Evolutionary conservation across 2,888 invertebrate species (phyloP).

Genomic region (Imbricaverruca yamaguchii): DNA sequence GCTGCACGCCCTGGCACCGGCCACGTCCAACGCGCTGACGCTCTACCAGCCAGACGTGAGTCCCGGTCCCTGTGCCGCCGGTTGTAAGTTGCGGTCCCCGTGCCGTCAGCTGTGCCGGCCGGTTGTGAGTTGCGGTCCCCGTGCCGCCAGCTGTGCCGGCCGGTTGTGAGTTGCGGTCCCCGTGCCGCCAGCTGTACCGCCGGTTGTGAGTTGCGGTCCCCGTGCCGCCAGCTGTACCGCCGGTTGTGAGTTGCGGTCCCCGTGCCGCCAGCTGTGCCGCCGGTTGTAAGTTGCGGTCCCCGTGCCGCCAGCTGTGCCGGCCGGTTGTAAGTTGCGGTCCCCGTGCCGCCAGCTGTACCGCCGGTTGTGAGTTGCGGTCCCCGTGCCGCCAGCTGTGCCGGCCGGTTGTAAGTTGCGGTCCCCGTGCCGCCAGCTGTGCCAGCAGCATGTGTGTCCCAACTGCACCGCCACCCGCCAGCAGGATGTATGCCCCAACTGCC

Average conservation of each 20-base stretch:
- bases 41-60: slow-evolving; percentile 22
- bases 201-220: too few relatives aligned
- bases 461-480: too few relatives aligned
- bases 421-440: too few relatives aligned
- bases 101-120: slow-evolving; percentile 25
- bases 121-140: slow-evolving; percentile 24
- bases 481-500: too few relatives aligned
- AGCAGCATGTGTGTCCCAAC: too few relatives aligned
- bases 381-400: too few relatives aligned
- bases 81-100: slow-evolving; percentile 25
- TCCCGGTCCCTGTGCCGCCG: slow-evolving; percentile 23
- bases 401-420: too few relatives aligned
- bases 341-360: slow-evolving; percentile 25
- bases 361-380: slow-evolving; percentile 25
- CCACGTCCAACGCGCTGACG: slow-evolving; percentile 24
- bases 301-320: slow-evolving; percentile 24
- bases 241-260: too few relatives aligned
- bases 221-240: too few relatives aligned
- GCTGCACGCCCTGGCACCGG: slow-evolving; percentile 35
- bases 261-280: not conserved
- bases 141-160: slow-evolving; percentile 25
- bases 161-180: slow-evolving; percentile 24
- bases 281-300: slow-evolving; percentile 23
- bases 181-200: slow-evolving; percentile 26
- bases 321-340: slow-evolving; percentile 24